Evolutionary conservation across 2,113 vertebrate genomes (phyloP), one percentile per base, ranked within the genome.

Genomic region (Propithecus coquereli): DNA sequence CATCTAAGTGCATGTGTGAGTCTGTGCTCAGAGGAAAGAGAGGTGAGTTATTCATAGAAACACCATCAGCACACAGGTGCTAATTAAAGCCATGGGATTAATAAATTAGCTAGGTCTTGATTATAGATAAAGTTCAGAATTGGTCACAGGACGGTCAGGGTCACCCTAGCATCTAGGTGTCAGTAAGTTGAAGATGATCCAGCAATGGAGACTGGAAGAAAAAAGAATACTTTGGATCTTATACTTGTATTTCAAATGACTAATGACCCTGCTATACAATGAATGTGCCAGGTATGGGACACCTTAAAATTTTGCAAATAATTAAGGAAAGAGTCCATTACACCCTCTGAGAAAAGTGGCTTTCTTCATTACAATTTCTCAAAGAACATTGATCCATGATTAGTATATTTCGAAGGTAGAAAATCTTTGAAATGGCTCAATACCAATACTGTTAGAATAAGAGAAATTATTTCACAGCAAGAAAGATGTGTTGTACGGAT

Each of bases 321-420:
- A 87, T 11, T 52, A 83, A 22, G 40, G 5, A 68, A 40, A 87
- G 25, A 2, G 3, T 70, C 52, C 27, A 27, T 16, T 14, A 84
- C 20, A 18, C 4, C 17, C 1, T n/a, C 12, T 43, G 16, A 50
- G 61, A 59, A 43, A 61, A 68, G 16, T 34, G 68, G 34, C 7
- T 54, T 71, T 71, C 34, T 37, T 5, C 3, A 68, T 70, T 63
- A 34, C 20, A 92, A 66, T 11, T 73, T 82, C 84, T 82, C 27
- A 82, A 63, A 95, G 30, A 59, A 70, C 59, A 40, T 25, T 77
- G 66, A 50, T 63, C 17, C 22, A 87, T 32, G 20, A 47, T 79
- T 66, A 80, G 25, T 23, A 40, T 70, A 59, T 52, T 94, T 86
- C 92, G 50, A 97, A 92, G 45, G 77, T 14, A 95, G 40, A 82